These are phyloP conservation scores for Acanthosoma haemorrhoidale DNA, from an alignment of 2,888 invertebrate species.

Conservation along the genomic window DNA sequence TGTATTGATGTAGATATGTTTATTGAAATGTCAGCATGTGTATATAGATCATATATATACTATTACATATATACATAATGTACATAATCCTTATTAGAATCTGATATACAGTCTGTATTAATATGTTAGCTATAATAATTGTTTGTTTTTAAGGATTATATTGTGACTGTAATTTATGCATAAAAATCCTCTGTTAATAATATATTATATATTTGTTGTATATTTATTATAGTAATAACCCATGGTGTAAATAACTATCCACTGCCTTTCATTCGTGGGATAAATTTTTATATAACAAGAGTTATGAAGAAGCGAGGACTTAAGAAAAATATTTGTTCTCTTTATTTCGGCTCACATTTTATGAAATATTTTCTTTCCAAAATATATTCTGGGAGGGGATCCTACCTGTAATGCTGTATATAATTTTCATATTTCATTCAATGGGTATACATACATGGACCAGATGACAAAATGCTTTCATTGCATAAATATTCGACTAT, in stretches of 20 bases:
- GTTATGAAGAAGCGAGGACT: neutral
- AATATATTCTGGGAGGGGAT: neutral
- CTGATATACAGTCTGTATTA: neutral
- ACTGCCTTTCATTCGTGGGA: slow-evolving; percentile 8
- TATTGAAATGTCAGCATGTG: neutral
- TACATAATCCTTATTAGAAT: neutral
- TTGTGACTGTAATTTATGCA: slow-evolving; percentile 10
- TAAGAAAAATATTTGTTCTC: neutral
- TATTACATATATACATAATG: neutral
- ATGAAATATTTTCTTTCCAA: no score
- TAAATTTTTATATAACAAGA: slow-evolving; percentile 8
- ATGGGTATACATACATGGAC: slow-evolving; percentile 9
- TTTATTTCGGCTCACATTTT: neutral
- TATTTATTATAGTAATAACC: neutral
- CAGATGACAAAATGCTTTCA: slow-evolving; percentile 6
- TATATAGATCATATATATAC: no score
- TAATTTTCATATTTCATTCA: neutral
- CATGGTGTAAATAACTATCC: neutral
- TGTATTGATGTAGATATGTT: neutral
- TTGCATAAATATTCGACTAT: neutral
- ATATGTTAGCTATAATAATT: neutral
- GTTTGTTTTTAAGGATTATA: slow-evolving; percentile 8
- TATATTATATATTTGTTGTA: slow-evolving; percentile 11
- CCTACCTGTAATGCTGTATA: neutral
- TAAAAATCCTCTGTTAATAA: neutral